phyloP scores from a whole-genome alignment of 2,888 invertebrate genomes.

The Abscondita cerata region DNA sequence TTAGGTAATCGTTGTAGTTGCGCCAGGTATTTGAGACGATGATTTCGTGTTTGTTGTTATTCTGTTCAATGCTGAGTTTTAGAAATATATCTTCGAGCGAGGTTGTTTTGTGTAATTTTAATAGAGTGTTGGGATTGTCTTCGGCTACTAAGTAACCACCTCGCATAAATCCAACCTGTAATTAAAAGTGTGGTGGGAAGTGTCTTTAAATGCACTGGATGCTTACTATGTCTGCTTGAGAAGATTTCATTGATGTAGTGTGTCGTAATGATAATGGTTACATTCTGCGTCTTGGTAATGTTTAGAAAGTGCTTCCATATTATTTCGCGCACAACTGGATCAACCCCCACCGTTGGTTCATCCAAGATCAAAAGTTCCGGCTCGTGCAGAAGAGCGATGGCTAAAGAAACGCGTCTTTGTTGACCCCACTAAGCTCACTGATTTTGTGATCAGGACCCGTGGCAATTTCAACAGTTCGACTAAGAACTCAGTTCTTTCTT shows the following conservation, averaged over 20 bases:
- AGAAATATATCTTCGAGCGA: constrained; percentile 83
- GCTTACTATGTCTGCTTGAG: constrained; percentile 81
- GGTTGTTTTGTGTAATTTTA: constrained; percentile 73
- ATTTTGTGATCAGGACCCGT: constrained; percentile 58
- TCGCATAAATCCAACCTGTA: constrained; percentile 82
- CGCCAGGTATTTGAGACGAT: neutral
- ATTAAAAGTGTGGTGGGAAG: too few species aligned
- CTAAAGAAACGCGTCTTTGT: constrained; percentile 86
- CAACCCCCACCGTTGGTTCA: constrained; percentile 93
- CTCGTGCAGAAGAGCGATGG: constrained; percentile 86
- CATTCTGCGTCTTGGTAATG: constrained; percentile 76
- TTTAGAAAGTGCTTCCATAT: constrained; percentile 87
- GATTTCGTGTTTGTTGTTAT: constrained; percentile 50
- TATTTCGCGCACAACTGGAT: constrained; percentile 84
- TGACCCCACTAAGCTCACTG: constrained; percentile 90
- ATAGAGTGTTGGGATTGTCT: constrained; percentile 75
- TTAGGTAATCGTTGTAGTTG: neutral
- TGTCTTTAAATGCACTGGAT: too few species aligned
- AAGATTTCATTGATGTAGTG: constrained; percentile 89
- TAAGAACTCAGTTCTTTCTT: constrained; percentile 32
- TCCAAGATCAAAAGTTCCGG: constrained; percentile 91
- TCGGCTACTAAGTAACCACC: constrained; percentile 84
- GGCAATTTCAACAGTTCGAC: constrained; percentile 48
- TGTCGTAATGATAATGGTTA: constrained; percentile 85
- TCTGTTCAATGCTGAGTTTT: constrained; percentile 80